Conservation (phyloP, 1,140 invertebrate species). For the Sarcophaga peregrina region DNA sequence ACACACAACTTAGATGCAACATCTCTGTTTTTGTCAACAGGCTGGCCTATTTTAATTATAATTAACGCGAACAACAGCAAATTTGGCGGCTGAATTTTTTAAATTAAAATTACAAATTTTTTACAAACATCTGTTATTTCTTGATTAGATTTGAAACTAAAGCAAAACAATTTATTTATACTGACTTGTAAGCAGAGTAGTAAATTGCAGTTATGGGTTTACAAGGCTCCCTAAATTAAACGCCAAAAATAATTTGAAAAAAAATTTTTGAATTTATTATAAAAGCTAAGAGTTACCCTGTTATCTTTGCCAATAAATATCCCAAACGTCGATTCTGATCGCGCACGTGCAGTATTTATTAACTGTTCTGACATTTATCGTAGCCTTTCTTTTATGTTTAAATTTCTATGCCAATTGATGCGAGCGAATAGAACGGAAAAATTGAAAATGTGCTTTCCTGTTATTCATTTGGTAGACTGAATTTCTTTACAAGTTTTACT, state of each 20-base stretch:
- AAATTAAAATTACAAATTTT: too few relatives aligned
- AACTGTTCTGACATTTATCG: slow-evolving; percentile 15
- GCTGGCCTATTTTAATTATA: neutral
- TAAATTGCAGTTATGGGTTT: too few relatives aligned
- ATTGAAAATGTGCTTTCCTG: slow-evolving; percentile 44
- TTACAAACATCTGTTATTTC: too few relatives aligned
- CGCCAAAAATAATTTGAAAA: too few relatives aligned
- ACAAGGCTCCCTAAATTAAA: too few relatives aligned
- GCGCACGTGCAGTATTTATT: slow-evolving; percentile 13
- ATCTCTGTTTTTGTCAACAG: neutral
- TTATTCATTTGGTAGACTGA: slow-evolving; percentile 33
- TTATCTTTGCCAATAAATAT: neutral
- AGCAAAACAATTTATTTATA: too few relatives aligned
- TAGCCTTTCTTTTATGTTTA: neutral
- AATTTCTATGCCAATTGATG: neutral
- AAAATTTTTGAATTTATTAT: too few relatives aligned
- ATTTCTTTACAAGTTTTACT: slow-evolving; percentile 47
- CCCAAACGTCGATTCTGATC: neutral
- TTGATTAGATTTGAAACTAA: too few relatives aligned
- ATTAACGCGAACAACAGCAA: too few relatives aligned
- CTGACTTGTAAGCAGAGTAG: too few relatives aligned
- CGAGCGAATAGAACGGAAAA: neutral
- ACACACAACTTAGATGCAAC: neutral
- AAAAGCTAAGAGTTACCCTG: neutral
- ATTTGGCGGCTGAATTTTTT: too few relatives aligned